Conservation (phyloP, 2,888 invertebrate species). For the Megastigmus dorsalis region DNA sequence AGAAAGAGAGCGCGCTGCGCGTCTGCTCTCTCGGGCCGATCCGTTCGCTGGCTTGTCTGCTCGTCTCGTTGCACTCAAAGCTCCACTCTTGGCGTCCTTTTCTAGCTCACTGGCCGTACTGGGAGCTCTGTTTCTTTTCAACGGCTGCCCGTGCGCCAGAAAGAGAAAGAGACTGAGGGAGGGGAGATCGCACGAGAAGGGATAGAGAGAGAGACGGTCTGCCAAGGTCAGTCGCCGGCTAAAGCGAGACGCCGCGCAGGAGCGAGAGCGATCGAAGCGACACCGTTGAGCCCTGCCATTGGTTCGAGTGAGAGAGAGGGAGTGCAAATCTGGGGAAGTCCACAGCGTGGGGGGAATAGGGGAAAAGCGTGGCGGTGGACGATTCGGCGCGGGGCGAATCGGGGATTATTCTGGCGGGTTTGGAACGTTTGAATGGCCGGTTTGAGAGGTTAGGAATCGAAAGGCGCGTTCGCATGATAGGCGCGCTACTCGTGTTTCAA, state of each 20-base stretch:
- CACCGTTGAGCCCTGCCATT: slow-evolving; percentile 4
- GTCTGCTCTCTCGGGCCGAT: background rate
- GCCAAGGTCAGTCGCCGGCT: slow-evolving; percentile 25
- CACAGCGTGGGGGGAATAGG: background rate
- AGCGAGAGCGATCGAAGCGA: slow-evolving; percentile 28
- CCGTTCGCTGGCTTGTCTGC: slow-evolving; percentile 2
- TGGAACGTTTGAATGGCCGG: background rate
- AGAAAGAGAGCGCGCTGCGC: slow-evolving; percentile 24
- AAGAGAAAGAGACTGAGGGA: slow-evolving; percentile 7
- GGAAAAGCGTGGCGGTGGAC: background rate
- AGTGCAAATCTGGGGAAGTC: too few relatives aligned
- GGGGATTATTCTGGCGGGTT: background rate
- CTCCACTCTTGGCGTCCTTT: slow-evolving; percentile 15
- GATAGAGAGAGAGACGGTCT: background rate
- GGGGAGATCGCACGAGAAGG: background rate
- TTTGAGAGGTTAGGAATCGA: background rate
- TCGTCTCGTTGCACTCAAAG: background rate
- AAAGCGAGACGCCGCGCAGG: background rate
- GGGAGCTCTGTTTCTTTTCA: background rate
- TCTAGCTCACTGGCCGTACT: slow-evolving; percentile 56
- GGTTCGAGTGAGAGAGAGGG: too few relatives aligned
- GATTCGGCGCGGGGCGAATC: background rate
- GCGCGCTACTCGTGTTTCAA: too few relatives aligned
- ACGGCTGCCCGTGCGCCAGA: too few relatives aligned
- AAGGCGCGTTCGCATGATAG: background rate